phyloP scores from a whole-genome alignment of 2,113 vertebrate species.

The Protomyctophum bolini region DNA sequence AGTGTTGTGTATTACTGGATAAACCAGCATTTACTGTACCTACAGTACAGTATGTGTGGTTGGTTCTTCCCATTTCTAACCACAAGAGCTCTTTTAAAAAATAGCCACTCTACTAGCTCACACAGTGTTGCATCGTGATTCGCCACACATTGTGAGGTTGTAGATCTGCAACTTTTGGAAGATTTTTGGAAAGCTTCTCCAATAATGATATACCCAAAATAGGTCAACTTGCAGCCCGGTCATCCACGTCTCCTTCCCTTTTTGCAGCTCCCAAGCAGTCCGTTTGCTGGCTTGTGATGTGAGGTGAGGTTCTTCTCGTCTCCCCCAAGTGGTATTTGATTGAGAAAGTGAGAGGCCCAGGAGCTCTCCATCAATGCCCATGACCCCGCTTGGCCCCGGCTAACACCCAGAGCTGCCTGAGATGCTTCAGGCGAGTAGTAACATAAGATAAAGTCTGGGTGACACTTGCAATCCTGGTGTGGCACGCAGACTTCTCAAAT shows the following conservation, averaged over 20 bases:
- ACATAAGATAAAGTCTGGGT: conserved; percentile 76
- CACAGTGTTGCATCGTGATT: too few species aligned
- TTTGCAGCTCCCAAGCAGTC: conserved; percentile 62
- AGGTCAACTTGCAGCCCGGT: conserved; percentile 52
- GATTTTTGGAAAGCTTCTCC: too few species aligned
- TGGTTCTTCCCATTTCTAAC: too few species aligned
- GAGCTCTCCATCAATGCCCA: conserved; percentile 67
- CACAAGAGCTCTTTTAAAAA: too few species aligned
- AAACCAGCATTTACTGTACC: too few species aligned
- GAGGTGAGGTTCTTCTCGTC: conserved; percentile 54
- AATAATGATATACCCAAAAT: too few species aligned
- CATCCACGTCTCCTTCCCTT: conserved; percentile 35
- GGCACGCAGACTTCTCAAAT: conserved; percentile 65
- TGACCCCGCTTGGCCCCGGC: conserved; percentile 71
- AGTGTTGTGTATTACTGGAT: too few species aligned
- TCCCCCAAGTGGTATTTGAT: conserved; percentile 73
- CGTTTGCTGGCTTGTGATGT: conserved; percentile 54
- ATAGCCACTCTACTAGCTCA: too few species aligned
- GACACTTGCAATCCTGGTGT: conserved; percentile 68
- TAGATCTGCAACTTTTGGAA: too few species aligned
- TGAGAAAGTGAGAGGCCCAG: conserved; percentile 68
- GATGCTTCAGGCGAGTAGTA: conserved; percentile 77
- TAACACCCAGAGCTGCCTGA: conserved; percentile 66
- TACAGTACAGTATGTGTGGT: too few species aligned
- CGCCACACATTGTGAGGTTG: too few species aligned